Conservation (phyloP, 2,797 vertebrate genomes). For the Gymnoscopelus microlampas region DNA sequence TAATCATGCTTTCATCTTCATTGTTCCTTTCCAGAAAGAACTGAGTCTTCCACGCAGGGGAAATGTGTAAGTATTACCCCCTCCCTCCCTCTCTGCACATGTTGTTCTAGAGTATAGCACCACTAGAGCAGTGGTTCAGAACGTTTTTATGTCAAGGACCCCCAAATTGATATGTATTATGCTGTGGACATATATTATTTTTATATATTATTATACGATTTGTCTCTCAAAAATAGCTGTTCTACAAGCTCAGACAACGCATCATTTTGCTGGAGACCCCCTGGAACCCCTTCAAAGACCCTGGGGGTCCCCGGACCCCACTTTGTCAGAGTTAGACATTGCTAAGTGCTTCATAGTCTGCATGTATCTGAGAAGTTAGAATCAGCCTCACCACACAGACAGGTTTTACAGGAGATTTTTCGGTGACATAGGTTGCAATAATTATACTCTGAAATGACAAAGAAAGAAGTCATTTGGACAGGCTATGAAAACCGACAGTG, state of each 20-base stretch:
- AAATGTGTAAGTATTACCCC: slow-evolving; percentile 76
- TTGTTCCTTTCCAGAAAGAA: slow-evolving; percentile 76
- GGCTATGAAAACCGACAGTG: background rate
- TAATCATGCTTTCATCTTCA: background rate
- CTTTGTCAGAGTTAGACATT: slow-evolving; percentile 15
- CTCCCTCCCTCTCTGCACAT: background rate
- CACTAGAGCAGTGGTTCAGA: background rate
- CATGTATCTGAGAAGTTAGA: background rate
- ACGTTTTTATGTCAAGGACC: too few species aligned
- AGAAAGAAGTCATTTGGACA: background rate
- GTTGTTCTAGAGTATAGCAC: background rate
- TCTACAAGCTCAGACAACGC: too few species aligned
- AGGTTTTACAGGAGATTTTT: slow-evolving; percentile 43
- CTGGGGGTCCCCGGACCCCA: too few species aligned
- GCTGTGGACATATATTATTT: too few species aligned
- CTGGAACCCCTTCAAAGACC: too few species aligned
- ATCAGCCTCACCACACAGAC: slow-evolving; percentile 46
- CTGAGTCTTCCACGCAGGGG: slow-evolving; percentile 81
- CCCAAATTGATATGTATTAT: too few species aligned
- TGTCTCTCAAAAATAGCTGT: too few species aligned
- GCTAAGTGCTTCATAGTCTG: slow-evolving; percentile 4
- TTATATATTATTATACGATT: too few species aligned
- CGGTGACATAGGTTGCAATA: background rate
- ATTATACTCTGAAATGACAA: background rate
- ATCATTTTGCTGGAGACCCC: too few species aligned